Evolutionary conservation across 2,113 vertebrate genomes (phyloP).

Genomic region (Propithecus coquereli): DNA sequence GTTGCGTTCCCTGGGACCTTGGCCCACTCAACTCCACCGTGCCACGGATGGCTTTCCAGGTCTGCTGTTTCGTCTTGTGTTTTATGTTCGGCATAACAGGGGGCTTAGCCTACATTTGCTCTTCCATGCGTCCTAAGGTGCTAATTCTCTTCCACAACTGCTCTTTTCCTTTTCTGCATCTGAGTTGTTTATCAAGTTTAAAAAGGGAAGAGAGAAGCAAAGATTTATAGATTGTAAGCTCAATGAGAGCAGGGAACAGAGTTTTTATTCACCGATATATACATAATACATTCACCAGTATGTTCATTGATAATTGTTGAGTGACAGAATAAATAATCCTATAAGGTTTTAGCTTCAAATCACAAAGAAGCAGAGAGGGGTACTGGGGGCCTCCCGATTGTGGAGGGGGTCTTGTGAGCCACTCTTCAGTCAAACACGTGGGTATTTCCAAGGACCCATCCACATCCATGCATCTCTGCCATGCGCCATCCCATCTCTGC

Average conservation of each 20-base stretch:
- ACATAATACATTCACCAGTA: background rate
- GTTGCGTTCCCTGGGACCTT: background rate
- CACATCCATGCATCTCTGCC: constrained; percentile 3
- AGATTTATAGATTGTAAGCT: background rate
- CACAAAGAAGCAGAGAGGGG: background rate
- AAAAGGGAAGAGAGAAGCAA: background rate
- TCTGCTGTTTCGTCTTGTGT: background rate
- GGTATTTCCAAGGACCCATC: constrained; percentile 34
- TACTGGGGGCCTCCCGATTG: background rate
- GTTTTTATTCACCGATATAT: background rate
- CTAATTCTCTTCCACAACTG: background rate
- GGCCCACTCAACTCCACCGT: background rate
- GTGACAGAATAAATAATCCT: background rate
- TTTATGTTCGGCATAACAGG: background rate
- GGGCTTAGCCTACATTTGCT: background rate
- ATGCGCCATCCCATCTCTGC: constrained; percentile 37
- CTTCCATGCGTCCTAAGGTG: background rate
- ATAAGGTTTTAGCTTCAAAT: background rate
- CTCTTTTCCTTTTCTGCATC: background rate
- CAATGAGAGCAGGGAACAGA: background rate
- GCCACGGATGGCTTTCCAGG: background rate
- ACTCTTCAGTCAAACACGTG: background rate
- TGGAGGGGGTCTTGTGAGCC: background rate
- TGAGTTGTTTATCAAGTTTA: background rate
- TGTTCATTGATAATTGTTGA: background rate